A percentile compares a stretch with the other conserved stretches of the same genome.
These are phyloP conservation scores for Nematolebias whitei DNA, from an alignment of 2,113 vertebrate species.

Conservation along the genomic window DNA sequence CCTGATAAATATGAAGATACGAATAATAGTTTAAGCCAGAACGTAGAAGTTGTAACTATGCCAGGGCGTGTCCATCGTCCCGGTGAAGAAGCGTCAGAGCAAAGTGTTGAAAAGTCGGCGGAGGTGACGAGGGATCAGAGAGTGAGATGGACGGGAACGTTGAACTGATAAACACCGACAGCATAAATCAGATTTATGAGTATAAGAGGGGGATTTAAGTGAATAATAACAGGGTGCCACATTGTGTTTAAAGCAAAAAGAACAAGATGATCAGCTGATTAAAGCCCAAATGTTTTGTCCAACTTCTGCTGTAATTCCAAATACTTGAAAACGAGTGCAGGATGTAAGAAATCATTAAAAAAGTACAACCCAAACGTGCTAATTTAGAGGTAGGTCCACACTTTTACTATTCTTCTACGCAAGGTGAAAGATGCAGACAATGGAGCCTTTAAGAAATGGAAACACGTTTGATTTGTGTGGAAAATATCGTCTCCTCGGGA, in stretches of 20 bases:
- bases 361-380: neutral
- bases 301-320: conserved; percentile 48
- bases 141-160: conserved; percentile 21
- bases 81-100: conserved; percentile 37
- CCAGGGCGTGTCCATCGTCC: conserved; percentile 25
- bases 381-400: conserved; percentile 1
- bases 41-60: conserved; percentile 19
- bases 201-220: conserved; percentile 5
- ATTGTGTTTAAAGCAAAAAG: conserved; percentile 7
- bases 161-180: conserved; percentile 23
- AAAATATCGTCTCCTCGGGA: conserved; percentile 17
- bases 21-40: conserved; percentile 16
- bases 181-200: conserved; percentile 44
- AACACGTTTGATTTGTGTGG: conserved; percentile 11
- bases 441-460: too few species aligned
- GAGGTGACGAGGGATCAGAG: conserved; percentile 52
- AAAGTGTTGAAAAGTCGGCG: conserved; percentile 70
- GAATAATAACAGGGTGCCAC: conserved; percentile 13
- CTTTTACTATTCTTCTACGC: too few species aligned
- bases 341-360: too few species aligned
- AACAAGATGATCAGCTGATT: conserved; percentile 18
- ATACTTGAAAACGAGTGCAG: conserved; percentile 13
- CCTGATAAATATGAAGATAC: conserved; percentile 26
- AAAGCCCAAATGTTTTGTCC: conserved; percentile 2
- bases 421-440: neutral